These are phyloP conservation scores for Argya squamiceps DNA, from an alignment of 2,797 vertebrate species.

Conservation along the genomic window DNA sequence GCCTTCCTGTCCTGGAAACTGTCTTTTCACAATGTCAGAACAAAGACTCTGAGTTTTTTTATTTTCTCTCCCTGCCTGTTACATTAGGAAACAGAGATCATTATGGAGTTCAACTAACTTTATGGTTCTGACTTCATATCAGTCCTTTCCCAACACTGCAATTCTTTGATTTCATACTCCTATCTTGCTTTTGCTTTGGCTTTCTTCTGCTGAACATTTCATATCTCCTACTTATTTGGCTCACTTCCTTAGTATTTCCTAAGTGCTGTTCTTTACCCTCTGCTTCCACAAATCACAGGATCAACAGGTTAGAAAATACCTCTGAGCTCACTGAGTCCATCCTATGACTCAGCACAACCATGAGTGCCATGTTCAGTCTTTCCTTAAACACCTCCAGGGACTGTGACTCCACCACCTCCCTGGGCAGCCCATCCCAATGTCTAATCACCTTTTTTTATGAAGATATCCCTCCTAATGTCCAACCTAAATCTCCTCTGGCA, in stretches of 20 bases:
- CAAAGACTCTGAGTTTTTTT: background rate
- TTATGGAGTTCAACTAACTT: background rate
- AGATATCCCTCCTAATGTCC: background rate
- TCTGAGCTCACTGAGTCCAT: background rate
- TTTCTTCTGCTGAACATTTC: background rate
- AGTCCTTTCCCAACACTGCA: background rate
- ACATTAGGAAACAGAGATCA: background rate
- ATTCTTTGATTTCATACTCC: background rate
- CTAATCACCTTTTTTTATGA: background rate
- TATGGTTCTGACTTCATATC: background rate
- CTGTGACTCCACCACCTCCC: background rate
- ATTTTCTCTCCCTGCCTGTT: background rate
- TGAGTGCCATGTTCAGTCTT: background rate
- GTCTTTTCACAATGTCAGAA: background rate
- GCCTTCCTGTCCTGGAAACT: background rate
- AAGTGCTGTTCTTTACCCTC: background rate
- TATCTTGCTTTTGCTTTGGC: background rate
- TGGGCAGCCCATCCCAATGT: background rate
- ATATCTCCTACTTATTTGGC: background rate
- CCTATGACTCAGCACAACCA: background rate
- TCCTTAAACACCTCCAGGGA: background rate
- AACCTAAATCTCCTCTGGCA: background rate
- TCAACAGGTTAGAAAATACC: background rate
- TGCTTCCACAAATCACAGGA: background rate
- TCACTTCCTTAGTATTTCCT: background rate